Evolutionary conservation across 2,888 invertebrate genomes (phyloP).

Genomic region (Sphaerophoria taeniata): DNA sequence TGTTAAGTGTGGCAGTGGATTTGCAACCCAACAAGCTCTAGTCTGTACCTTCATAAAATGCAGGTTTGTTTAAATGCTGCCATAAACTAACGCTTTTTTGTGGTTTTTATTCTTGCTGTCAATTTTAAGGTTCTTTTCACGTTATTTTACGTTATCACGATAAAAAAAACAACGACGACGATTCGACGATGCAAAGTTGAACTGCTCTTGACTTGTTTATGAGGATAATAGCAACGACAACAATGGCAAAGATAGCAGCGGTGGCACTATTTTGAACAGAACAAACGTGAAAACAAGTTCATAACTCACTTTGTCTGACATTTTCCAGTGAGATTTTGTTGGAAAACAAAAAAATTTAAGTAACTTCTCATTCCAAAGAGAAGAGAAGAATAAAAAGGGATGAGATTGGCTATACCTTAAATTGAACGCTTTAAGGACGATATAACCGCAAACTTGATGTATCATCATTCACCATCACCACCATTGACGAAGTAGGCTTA

Average conservation of each 20-base stretch:
- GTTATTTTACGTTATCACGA: neutral
- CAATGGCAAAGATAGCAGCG: too few species aligned
- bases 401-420: too few species aligned
- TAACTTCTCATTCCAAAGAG: neutral
- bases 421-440: too few species aligned
- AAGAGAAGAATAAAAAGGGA: too few species aligned
- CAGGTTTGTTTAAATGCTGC: conserved; percentile 2
- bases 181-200: neutral
- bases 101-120: conserved; percentile 21
- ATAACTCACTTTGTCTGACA: conserved; percentile 30
- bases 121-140: conserved; percentile 27
- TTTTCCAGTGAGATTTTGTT: too few species aligned
- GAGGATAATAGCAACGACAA: neutral
- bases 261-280: neutral
- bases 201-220: conserved; percentile 50
- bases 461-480: too few species aligned
- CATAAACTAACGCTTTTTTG: neutral
- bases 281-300: conserved; percentile 10
- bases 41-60: neutral
- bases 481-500: too few species aligned
- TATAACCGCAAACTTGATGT: too few species aligned
- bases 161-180: neutral
- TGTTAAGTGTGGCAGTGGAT: too few species aligned
- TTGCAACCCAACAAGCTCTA: neutral
- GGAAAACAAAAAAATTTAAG: neutral